These are phyloP conservation scores for Felis catus DNA, from an alignment of 2,113 vertebrate species.

Conservation along the genomic window DNA sequence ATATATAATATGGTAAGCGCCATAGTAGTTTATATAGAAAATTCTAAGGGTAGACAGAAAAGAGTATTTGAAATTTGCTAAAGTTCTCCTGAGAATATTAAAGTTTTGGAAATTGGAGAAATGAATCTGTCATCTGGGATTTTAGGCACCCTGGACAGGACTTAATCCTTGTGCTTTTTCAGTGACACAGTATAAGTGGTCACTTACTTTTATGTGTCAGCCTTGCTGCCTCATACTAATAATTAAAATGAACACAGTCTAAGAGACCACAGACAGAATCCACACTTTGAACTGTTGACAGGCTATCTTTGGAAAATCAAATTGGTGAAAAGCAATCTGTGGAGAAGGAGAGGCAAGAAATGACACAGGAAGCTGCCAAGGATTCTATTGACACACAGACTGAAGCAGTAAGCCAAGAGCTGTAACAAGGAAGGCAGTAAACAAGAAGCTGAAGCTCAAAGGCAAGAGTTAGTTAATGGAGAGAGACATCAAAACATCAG, in stretches of 20 bases:
- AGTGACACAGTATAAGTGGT: neutral
- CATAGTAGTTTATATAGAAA: neutral
- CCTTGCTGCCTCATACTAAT: slow-evolving; percentile 32
- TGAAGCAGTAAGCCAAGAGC: slow-evolving; percentile 23
- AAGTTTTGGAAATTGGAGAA: slow-evolving; percentile 4
- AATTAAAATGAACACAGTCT: slow-evolving; percentile 39
- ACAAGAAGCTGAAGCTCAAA: slow-evolving; percentile 46
- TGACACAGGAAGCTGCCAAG: slow-evolving; percentile 34
- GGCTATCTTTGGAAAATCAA: slow-evolving; percentile 53
- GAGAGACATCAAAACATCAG: slow-evolving; percentile 64
- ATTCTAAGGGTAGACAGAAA: neutral
- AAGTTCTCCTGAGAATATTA: neutral
- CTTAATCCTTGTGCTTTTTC: neutral
- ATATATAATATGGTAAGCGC: neutral
- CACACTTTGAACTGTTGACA: slow-evolving; percentile 5
- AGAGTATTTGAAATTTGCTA: neutral
- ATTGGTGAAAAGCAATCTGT: slow-evolving; percentile 38
- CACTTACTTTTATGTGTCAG: neutral
- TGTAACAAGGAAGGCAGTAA: slow-evolving; percentile 35
- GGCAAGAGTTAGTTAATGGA: slow-evolving; percentile 62
- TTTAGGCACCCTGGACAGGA: neutral
- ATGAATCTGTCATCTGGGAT: neutral
- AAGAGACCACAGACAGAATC: slow-evolving; percentile 20
- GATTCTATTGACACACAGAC: neutral
- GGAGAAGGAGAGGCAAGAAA: neutral